Base-by-base conservation (phyloP, 2,888 invertebrate species). In the Empis stercorea region DNA sequence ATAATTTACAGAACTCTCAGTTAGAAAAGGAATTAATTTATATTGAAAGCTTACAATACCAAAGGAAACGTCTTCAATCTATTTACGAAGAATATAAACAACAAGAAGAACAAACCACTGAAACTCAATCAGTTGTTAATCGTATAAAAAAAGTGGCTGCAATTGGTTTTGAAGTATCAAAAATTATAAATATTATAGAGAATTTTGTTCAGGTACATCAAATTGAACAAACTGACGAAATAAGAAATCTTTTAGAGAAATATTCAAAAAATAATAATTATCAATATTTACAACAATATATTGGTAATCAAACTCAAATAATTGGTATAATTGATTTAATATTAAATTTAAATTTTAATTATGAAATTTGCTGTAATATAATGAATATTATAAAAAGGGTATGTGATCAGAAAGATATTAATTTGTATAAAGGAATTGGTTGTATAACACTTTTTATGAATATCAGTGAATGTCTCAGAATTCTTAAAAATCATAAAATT, bases 111-210 rank as follows among this genome's bases (percentile, higher is more conserved):
- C 13, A n/a, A n/a, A n/a, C 4, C 2, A 7, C 4, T 34, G n/a
- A 13, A 34, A 34, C 54, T 2, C 48, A 55, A 30, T 59, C 61
- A 2, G 65, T 66, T 2, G 64, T 66, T 14, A 65, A 68, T 30
- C 61, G 62, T 52, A 73, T 76, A 37, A 74, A 74, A 60, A 73
- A 74, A 55, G 65, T 76, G 1, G 77, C 77, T 0, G 74, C 73
- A 15, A 65, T 74, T 30, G 76, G 77, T 1, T 77, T 76, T 30
- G 73, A 78, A 30, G 72, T 78, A 1, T 75, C 78, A 0, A 75
- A 78, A 59, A 75, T 79, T 1, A 76, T 76, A 64, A 74, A 76
- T 10, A 72, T 76, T 1, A 74, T 78, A 0, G 77, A 79, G 57
- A 73, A 75, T n/a, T 80, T 79, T 55, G 61, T 68, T 0, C 61